These are phyloP conservation scores for Eurytoma californica DNA, from an alignment of 2,888 invertebrate genomes.

Conservation along the genomic window DNA sequence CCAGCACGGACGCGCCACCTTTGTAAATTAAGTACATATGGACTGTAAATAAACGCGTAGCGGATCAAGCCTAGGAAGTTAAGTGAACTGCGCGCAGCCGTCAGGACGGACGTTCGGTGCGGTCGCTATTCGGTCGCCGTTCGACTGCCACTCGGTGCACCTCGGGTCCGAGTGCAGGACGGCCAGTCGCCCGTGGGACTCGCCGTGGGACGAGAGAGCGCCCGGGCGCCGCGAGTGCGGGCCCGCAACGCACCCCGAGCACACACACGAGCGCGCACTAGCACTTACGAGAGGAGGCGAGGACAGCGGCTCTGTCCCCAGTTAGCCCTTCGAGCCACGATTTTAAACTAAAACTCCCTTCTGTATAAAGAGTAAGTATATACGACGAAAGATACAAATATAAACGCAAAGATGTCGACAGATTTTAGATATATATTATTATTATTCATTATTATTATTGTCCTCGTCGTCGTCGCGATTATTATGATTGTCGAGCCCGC, in stretches of 20 bases:
- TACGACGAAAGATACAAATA: slow-evolving; percentile 59
- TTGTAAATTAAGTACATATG: slow-evolving; percentile 75
- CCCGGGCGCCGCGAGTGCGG: slow-evolving; percentile 5
- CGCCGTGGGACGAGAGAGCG: neutral
- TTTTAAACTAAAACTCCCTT: slow-evolving; percentile 62
- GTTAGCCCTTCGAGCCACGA: slow-evolving; percentile 29
- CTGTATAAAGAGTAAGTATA: slow-evolving; percentile 74
- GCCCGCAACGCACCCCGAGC: slow-evolving; percentile 56
- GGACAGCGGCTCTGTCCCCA: slow-evolving; percentile 32
- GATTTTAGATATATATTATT: slow-evolving; percentile 60
- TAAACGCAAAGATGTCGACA: slow-evolving; percentile 62
- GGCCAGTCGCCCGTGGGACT: no score
- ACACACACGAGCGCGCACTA: neutral
- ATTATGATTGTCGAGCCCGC: slow-evolving; percentile 55
- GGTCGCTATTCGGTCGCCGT: no score
- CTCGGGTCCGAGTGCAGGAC: neutral
- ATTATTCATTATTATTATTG: slow-evolving; percentile 51
- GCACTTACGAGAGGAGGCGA: slow-evolving; percentile 14
- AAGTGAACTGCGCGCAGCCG: slow-evolving; percentile 61
- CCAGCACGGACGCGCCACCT: slow-evolving; percentile 61
- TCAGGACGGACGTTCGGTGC: no score
- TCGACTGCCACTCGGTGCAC: no score
- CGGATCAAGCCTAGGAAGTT: slow-evolving; percentile 69
- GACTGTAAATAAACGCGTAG: slow-evolving; percentile 73
- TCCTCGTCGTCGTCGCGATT: slow-evolving; percentile 47